Conservation (phyloP, 2,888 invertebrate genomes). For the Ectobius pallidus region DNA sequence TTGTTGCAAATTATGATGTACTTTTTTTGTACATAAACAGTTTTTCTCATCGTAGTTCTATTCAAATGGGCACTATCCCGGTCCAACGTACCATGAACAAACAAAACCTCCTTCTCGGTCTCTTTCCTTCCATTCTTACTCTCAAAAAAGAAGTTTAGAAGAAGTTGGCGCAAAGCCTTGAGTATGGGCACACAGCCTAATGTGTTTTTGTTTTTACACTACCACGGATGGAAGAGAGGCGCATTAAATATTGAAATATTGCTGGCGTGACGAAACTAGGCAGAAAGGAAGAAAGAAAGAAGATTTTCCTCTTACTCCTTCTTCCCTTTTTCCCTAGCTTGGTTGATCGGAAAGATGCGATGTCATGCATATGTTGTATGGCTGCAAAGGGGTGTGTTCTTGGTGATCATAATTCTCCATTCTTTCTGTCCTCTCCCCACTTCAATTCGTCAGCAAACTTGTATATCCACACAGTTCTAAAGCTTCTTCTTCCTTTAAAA, state of each 20-base stretch:
- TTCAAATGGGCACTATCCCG: background rate
- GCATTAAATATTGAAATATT: slow-evolving; percentile 27
- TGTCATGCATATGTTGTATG: background rate
- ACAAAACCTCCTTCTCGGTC: background rate
- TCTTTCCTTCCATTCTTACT: background rate
- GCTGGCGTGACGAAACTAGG: background rate
- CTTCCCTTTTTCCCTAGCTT: background rate
- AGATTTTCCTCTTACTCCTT: too few relatives aligned
- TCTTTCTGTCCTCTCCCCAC: background rate
- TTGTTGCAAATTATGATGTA: background rate
- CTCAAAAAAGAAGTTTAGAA: background rate
- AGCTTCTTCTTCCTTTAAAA: background rate
- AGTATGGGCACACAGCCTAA: slow-evolving; percentile 14
- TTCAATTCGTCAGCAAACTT: background rate
- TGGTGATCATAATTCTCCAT: background rate
- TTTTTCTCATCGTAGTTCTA: background rate
- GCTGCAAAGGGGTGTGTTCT: background rate
- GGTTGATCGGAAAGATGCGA: background rate
- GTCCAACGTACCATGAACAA: background rate
- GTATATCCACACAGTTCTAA: background rate
- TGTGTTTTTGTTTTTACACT: slow-evolving; percentile 23
- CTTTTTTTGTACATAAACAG: background rate
- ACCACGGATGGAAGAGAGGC: background rate
- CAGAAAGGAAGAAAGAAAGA: background rate
- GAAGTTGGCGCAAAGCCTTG: slow-evolving; percentile 12